phyloP scores from a whole-genome alignment of 2,888 invertebrate genomes.

The Orthosia cruda region DNA sequence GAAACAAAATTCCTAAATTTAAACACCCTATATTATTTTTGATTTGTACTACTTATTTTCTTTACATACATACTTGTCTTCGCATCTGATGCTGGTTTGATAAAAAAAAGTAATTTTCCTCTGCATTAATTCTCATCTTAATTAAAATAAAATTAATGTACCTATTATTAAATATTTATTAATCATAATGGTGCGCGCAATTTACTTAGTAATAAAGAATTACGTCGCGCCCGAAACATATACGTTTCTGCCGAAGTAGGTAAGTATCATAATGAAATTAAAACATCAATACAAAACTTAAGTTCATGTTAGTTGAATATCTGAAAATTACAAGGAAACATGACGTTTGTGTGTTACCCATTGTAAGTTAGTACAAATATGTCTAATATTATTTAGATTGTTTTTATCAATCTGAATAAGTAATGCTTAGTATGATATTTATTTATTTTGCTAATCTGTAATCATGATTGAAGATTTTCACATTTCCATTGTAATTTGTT shows the following conservation, averaged over 20 bases:
- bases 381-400: not conserved
- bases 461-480: not conserved
- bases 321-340: conserved; percentile 8
- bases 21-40: no score
- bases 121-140: no score
- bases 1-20: no score
- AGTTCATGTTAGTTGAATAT: not conserved
- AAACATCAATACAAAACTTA: not conserved
- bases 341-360: not conserved
- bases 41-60: no score
- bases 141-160: no score
- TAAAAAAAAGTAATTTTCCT: no score
- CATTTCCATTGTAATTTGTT: no score
- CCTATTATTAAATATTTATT: no score
- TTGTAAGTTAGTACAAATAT: not conserved
- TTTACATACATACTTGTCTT: no score
- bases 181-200: no score
- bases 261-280: not conserved
- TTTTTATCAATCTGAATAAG: not conserved
- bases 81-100: no score
- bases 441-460: not conserved
- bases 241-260: not conserved
- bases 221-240: not conserved
- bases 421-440: no score
- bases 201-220: not conserved